These are phyloP conservation scores for Podarcis muralis DNA, from an alignment of 2,113 vertebrate species.

Conservation along the genomic window DNA sequence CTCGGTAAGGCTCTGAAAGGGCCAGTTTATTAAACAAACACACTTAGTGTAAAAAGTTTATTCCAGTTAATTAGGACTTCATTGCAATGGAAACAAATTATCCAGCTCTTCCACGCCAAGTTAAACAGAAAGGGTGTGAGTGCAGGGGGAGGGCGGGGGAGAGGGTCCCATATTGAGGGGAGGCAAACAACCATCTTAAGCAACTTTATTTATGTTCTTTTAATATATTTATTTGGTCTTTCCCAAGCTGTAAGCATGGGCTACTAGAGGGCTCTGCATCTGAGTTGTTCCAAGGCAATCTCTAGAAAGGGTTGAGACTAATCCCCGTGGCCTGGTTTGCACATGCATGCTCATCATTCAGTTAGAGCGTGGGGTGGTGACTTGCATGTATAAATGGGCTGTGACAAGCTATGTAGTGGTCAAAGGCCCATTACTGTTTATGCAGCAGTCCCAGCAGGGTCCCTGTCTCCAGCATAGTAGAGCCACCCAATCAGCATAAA, in stretches of 20 bases:
- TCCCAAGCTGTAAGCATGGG: conserved; percentile 61
- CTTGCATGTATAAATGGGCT: not conserved
- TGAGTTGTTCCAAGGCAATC: not conserved
- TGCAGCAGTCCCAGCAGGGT: no score
- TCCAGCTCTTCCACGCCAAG: conserved; percentile 71
- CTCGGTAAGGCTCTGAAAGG: conserved; percentile 76
- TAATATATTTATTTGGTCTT: conserved; percentile 70
- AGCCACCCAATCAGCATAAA: no score
- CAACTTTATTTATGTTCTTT: conserved; percentile 69
- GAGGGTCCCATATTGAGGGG: conserved; percentile 43
- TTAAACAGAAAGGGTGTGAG: conserved; percentile 65
- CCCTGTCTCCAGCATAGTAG: no score
- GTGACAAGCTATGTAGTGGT: no score
- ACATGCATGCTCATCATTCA: not conserved
- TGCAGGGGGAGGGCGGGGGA: conserved; percentile 31
- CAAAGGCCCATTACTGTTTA: no score
- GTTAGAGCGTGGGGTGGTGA: not conserved
- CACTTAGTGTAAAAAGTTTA: conserved; percentile 81
- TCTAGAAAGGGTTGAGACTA: not conserved
- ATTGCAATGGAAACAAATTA: conserved; percentile 80
- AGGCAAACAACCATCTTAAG: conserved; percentile 70
- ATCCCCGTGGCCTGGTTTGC: not conserved
- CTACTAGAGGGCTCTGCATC: not conserved
- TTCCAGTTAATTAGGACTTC: conserved; percentile 79
- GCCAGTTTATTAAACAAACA: conserved; percentile 79